phyloP scores from a whole-genome alignment of 1,140 invertebrate genomes.

The Aradophagus sp. region DNA sequence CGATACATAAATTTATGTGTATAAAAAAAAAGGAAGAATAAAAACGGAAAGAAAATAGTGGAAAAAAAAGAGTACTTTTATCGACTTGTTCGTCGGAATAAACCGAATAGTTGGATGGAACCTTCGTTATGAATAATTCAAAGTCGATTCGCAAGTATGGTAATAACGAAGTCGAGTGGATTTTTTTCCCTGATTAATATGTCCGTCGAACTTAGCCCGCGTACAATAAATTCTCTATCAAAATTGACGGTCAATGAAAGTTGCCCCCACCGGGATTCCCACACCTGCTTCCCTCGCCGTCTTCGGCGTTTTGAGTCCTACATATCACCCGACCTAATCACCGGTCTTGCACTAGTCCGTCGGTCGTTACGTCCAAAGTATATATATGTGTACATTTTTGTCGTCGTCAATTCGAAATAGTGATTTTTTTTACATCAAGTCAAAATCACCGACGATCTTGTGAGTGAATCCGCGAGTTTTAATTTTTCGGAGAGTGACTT shows the following conservation, averaged over 20 bases:
- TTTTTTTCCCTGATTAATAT: constrained; percentile 32
- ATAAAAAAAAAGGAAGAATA: no score
- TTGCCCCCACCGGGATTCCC: constrained; percentile 32
- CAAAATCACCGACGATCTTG: no score
- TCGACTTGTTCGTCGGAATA: no score
- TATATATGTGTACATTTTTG: constrained; percentile 1
- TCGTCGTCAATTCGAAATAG: no score
- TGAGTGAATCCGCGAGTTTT: no score
- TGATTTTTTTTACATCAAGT: no score
- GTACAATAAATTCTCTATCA: constrained; percentile 41
- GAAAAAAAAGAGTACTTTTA: no score
- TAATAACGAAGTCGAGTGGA: constrained; percentile 14
- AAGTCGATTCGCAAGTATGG: constrained; percentile 21
- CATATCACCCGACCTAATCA: constrained; percentile 42
- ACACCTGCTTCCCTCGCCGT: constrained; percentile 32
- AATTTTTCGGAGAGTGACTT: background rate
- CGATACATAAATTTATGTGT: no score
- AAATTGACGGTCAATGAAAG: constrained; percentile 50
- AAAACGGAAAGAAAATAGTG: no score
- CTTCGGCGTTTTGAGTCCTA: constrained; percentile 28
- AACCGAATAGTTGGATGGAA: constrained; percentile 6
- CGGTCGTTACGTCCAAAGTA: constrained; percentile 17
- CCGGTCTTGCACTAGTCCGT: constrained; percentile 38
- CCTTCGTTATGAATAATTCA: constrained; percentile 32
- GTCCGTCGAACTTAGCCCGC: constrained; percentile 31